phyloP scores from a whole-genome alignment of 2,888 invertebrate genomes.

The Stenodema calcarata region DNA sequence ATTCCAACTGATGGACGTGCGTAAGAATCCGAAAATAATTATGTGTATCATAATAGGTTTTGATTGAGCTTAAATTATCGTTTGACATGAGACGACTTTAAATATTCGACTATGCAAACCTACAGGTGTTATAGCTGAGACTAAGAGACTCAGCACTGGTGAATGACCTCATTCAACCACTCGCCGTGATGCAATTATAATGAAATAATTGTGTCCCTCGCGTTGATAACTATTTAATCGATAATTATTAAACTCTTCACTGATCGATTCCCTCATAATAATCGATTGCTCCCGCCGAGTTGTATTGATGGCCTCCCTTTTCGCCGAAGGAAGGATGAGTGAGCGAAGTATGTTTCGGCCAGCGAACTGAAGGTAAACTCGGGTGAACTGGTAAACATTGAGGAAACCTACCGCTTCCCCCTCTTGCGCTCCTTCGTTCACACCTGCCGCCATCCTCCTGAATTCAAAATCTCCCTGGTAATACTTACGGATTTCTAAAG shows the following conservation, averaged over 20 bases:
- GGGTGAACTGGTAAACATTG: conserved; percentile 31
- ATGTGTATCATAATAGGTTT: too few species aligned
- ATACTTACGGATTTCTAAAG: too few species aligned
- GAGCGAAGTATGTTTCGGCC: conserved; percentile 1
- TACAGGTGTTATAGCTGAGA: too few species aligned
- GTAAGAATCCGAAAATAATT: too few species aligned
- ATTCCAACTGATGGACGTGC: too few species aligned
- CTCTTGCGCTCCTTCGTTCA: not conserved
- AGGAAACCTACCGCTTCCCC: conserved; percentile 9
- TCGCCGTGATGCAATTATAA: not conserved
- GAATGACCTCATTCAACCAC: not conserved
- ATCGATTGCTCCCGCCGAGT: not conserved
- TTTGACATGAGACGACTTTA: too few species aligned
- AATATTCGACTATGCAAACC: too few species aligned
- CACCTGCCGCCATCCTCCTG: not conserved
- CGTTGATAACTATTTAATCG: not conserved
- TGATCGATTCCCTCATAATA: not conserved
- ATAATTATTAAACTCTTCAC: not conserved
- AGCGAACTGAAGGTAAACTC: not conserved
- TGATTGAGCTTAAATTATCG: too few species aligned
- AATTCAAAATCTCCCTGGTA: not conserved
- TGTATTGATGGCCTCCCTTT: conserved; percentile 23
- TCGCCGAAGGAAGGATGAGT: conserved; percentile 10
- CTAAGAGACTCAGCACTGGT: not conserved
- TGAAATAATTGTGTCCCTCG: not conserved